A percentile compares a stretch with the other conserved stretches of the same genome.
phyloP scores from a whole-genome alignment of 2,888 invertebrate species.

The Oscheius sp. region DNA sequence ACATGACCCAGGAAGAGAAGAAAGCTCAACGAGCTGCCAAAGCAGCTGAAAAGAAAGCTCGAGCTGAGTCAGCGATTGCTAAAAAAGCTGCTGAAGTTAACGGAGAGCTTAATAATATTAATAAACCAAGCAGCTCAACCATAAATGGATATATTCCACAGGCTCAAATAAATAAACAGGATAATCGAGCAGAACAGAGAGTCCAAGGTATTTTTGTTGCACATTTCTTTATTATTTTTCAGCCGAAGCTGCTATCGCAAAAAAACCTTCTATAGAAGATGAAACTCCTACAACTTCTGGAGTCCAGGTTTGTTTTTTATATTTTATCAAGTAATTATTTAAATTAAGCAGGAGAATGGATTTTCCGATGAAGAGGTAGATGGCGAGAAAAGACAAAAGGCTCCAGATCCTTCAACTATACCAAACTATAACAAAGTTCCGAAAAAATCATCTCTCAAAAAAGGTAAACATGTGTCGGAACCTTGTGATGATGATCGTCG shows the following conservation, averaged over 20 bases:
- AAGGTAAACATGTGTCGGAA: background rate
- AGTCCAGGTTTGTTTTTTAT: too few relatives aligned
- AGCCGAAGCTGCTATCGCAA: slow-evolving; percentile 13
- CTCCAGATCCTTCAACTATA: too few relatives aligned
- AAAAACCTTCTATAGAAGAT: too few relatives aligned
- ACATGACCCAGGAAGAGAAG: slow-evolving; percentile 49
- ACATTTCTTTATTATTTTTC: background rate
- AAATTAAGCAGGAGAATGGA: too few relatives aligned
- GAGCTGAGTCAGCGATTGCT: slow-evolving; percentile 38
- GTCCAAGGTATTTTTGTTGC: background rate
- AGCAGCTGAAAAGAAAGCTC: slow-evolving; percentile 54
- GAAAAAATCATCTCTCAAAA: background rate
- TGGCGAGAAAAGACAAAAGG: too few relatives aligned
- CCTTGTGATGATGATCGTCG: slow-evolving; percentile 2
- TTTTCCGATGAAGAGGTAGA: too few relatives aligned
- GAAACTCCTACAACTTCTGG: too few relatives aligned
- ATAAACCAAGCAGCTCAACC: too few relatives aligned
- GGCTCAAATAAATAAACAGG: background rate
- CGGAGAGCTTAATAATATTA: background rate
- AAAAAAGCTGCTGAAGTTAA: slow-evolving; percentile 22
- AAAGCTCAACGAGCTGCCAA: slow-evolving; percentile 45
- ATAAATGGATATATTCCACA: too few relatives aligned
- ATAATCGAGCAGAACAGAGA: too few relatives aligned
- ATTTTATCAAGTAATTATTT: too few relatives aligned
- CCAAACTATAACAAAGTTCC: too few relatives aligned